These are phyloP conservation scores for Mareca penelope DNA, from an alignment of 2,797 vertebrate species.

Conservation along the genomic window DNA sequence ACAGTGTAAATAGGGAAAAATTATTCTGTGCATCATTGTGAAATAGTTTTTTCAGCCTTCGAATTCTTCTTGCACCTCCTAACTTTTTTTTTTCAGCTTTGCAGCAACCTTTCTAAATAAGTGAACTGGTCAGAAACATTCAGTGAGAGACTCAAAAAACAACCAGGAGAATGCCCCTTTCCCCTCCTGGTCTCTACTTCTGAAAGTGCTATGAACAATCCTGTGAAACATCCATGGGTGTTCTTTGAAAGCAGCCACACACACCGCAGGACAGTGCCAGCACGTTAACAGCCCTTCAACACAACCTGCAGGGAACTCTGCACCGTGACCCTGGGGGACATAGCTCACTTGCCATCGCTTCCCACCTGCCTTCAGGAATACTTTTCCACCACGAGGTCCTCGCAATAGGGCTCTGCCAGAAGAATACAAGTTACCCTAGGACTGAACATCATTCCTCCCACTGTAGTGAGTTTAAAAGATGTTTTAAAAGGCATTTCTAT, in stretches of 20 bases:
- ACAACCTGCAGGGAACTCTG: not conserved
- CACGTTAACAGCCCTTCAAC: rapidly evolving
- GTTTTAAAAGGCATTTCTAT: not conserved
- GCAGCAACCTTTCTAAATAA: not conserved
- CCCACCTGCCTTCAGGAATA: not conserved
- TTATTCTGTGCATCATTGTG: not conserved
- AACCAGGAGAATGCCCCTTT: not conserved
- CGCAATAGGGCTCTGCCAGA: not conserved
- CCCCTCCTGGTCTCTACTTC: not conserved
- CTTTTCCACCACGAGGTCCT: not conserved
- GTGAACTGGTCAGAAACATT: rapidly evolving
- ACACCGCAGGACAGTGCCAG: not conserved
- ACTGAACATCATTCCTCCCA: not conserved
- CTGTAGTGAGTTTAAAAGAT: not conserved
- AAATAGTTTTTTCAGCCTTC: not conserved
- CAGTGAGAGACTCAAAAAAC: not conserved
- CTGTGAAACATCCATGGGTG: not conserved
- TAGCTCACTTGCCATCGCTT: not conserved
- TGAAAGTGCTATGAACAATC: not conserved
- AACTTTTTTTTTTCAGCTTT: not conserved
- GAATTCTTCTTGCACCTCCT: not conserved
- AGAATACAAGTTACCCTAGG: not conserved
- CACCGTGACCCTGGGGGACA: not conserved
- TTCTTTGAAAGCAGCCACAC: not conserved
- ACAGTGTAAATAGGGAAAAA: not conserved